Percentiles rank a stretch among this genome's conserved stretches.
These are phyloP conservation scores for Galaxias olidus DNA, from an alignment of 2,797 vertebrate species.

Conservation along the genomic window DNA sequence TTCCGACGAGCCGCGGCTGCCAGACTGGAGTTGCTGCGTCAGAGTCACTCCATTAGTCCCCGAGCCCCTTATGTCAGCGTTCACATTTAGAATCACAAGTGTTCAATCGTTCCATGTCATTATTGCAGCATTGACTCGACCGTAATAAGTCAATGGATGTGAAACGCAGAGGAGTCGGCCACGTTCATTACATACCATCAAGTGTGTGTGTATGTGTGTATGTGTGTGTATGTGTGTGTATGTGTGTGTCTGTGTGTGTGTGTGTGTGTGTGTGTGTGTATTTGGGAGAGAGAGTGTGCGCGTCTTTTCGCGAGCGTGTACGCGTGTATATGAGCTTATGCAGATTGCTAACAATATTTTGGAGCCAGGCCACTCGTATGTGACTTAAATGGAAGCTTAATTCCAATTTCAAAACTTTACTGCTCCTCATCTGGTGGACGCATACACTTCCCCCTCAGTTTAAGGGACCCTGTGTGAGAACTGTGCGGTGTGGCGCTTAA, in stretches of 20 bases:
- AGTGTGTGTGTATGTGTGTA: neutral
- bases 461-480: slow-evolving; percentile 52
- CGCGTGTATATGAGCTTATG: too few species aligned
- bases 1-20: neutral
- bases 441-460: slow-evolving; percentile 58
- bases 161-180: slow-evolving; percentile 29
- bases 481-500: slow-evolving; percentile 74
- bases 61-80: neutral
- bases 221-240: neutral
- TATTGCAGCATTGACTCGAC: slow-evolving; percentile 48
- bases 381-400: slow-evolving; percentile 51
- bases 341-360: slow-evolving; percentile 35
- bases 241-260: neutral
- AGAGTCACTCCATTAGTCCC: neutral
- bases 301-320: too few species aligned
- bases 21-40: neutral
- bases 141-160: slow-evolving; percentile 45
- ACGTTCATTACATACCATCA: slow-evolving; percentile 35
- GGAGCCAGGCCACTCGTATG: slow-evolving; percentile 41
- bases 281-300: too few species aligned
- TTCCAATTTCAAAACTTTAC: slow-evolving; percentile 67
- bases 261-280: neutral
- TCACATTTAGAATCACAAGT: slow-evolving; percentile 2
- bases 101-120: neutral
- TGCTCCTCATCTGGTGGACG: slow-evolving; percentile 76